A percentile compares a stretch with the other conserved stretches of the same genome.
phyloP scores from a whole-genome alignment of 2,797 vertebrate genomes.

The Gymnoscopelus braueri region DNA sequence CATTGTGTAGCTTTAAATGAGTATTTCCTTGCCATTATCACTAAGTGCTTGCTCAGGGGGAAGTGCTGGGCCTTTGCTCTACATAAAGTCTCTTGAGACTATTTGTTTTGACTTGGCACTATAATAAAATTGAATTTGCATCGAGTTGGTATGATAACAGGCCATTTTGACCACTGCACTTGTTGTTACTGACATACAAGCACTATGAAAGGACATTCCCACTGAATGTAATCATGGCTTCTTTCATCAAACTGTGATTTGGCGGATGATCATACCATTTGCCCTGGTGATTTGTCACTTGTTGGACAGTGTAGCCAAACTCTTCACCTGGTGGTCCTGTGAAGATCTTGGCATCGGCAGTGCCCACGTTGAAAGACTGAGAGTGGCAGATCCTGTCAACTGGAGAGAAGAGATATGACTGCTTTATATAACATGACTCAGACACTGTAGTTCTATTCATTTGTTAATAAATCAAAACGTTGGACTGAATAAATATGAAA shows the following conservation, averaged over 20 bases:
- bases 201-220: background rate
- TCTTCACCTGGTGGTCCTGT: slow-evolving; percentile 83
- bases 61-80: too few species aligned
- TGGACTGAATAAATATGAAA: background rate
- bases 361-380: slow-evolving; percentile 87
- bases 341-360: slow-evolving; percentile 86
- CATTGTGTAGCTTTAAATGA: too few species aligned
- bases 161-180: background rate
- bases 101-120: too few species aligned
- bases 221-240: background rate
- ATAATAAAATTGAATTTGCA: too few species aligned
- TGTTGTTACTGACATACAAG: background rate
- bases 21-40: too few species aligned
- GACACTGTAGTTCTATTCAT: background rate
- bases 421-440: background rate
- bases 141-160: too few species aligned
- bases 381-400: slow-evolving; percentile 51
- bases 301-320: slow-evolving; percentile 90
- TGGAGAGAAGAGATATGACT: slow-evolving; percentile 33
- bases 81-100: too few species aligned
- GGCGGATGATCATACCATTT: slow-evolving; percentile 84
- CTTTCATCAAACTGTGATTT: background rate
- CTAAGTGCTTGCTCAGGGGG: too few species aligned
- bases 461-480: background rate
- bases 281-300: slow-evolving; percentile 83